Evolutionary conservation across 1,140 invertebrate species (phyloP).

Genomic region (Drosophila bifasciata): DNA sequence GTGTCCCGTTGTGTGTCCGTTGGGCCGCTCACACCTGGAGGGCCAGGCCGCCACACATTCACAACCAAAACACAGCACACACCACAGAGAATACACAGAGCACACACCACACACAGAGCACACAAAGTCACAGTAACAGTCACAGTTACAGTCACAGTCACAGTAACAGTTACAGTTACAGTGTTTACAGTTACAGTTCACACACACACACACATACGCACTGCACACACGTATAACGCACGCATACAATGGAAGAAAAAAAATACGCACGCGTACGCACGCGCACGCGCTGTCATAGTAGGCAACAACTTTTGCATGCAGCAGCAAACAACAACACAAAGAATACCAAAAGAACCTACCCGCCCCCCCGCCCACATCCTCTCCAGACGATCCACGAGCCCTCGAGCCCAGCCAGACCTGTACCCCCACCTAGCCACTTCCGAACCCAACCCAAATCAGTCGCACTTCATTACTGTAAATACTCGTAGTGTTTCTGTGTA

Average conservation of each 20-base stretch:
- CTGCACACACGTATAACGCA: slow-evolving; percentile 16
- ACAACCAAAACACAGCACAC: slow-evolving; percentile 24
- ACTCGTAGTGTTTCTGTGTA: slow-evolving; percentile 55
- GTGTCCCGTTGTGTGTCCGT: slow-evolving; percentile 41
- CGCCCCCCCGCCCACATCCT: slow-evolving; percentile 21
- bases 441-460: slow-evolving; percentile 5
- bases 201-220: slow-evolving; percentile 1
- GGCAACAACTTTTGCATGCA: slow-evolving; percentile 43
- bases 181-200: slow-evolving; percentile 18
- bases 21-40: neutral
- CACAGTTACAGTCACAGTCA: slow-evolving; percentile 18
- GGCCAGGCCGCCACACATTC: slow-evolving; percentile 15
- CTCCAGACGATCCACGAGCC: slow-evolving; percentile 22
- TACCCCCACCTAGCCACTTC: slow-evolving; percentile 10
- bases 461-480: slow-evolving; percentile 77
- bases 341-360: slow-evolving; percentile 4
- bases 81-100: slow-evolving; percentile 8
- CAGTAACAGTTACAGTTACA: slow-evolving; percentile 40
- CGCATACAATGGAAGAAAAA: slow-evolving; percentile 33
- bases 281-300: slow-evolving; percentile 1
- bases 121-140: slow-evolving; percentile 33
- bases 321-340: slow-evolving; percentile 15
- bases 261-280: slow-evolving; percentile 25
- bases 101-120: slow-evolving; percentile 16
- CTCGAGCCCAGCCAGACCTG: slow-evolving; percentile 6